These are phyloP conservation scores for Tachypleus tridentatus DNA, from an alignment of 1,140 invertebrate genomes.

Conservation along the genomic window DNA sequence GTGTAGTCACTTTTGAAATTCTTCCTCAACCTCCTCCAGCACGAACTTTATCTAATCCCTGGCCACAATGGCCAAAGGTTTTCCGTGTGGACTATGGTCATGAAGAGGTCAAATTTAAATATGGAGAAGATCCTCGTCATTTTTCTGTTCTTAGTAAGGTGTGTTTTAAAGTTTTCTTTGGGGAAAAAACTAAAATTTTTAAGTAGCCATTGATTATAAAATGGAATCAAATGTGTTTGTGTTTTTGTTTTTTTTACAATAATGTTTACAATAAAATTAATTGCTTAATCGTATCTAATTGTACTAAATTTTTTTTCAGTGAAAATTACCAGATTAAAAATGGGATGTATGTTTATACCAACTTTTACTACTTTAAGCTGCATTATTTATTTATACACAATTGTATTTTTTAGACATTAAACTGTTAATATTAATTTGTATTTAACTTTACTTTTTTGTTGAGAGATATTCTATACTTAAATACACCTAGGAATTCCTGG, in stretches of 20 bases:
- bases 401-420: too few relatives aligned
- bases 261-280: too few relatives aligned
- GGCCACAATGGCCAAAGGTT: slow-evolving; percentile 93
- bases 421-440: background rate
- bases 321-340: too few relatives aligned
- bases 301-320: too few relatives aligned
- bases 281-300: too few relatives aligned
- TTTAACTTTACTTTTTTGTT: background rate
- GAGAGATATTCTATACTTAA: too few relatives aligned
- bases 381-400: too few relatives aligned
- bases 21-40: slow-evolving; percentile 73
- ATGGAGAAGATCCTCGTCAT: slow-evolving; percentile 82
- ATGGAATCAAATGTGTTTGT: background rate
- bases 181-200: background rate
- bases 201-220: background rate
- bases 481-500: slow-evolving; percentile 58
- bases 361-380: too few relatives aligned
- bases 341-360: too few relatives aligned
- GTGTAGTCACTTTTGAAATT: slow-evolving; percentile 94
- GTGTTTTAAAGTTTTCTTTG: background rate
- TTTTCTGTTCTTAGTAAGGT: slow-evolving; percentile 80
- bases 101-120: slow-evolving; percentile 85
- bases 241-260: background rate
- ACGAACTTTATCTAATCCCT: slow-evolving; percentile 77
- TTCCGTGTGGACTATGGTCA: slow-evolving; percentile 98